phyloP scores from a whole-genome alignment of 2,888 invertebrate species.

The Lithophane semibrunnea region DNA sequence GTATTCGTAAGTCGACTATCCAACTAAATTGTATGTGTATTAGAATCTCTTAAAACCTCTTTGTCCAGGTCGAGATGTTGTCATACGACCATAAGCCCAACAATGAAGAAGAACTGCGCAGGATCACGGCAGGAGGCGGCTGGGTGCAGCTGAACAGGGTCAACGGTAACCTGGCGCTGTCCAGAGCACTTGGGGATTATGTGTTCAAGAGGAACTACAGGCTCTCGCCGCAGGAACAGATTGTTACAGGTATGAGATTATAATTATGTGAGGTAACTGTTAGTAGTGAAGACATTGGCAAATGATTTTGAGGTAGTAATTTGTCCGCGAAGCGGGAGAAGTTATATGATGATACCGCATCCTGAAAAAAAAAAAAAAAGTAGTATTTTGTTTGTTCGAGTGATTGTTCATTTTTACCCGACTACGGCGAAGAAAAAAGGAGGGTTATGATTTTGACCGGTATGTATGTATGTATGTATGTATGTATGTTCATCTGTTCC shows the following conservation, averaged over 20 bases:
- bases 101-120: constrained; percentile 95
- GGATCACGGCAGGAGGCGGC: constrained; percentile 98
- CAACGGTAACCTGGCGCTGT: constrained; percentile 99
- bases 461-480: too few relatives aligned
- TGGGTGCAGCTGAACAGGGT: constrained; percentile 99
- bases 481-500: too few relatives aligned
- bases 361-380: too few relatives aligned
- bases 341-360: too few relatives aligned
- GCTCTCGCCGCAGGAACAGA: constrained; percentile 97
- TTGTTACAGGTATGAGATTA: constrained; percentile 95
- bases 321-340: too few relatives aligned
- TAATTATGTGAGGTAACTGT: background rate
- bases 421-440: too few relatives aligned
- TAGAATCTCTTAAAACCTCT: background rate
- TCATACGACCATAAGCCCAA: constrained; percentile 99
- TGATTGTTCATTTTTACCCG: too few relatives aligned
- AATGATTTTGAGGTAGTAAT: too few relatives aligned
- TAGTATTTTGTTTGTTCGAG: too few relatives aligned
- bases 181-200: constrained; percentile 99
- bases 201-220: constrained; percentile 97
- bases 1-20: background rate
- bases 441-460: too few relatives aligned
- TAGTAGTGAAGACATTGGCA: too few relatives aligned
- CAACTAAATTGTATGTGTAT: background rate
- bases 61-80: constrained; percentile 90